phyloP scores from a whole-genome alignment of 2,888 invertebrate genomes.

The Hedychridium roseum region DNA sequence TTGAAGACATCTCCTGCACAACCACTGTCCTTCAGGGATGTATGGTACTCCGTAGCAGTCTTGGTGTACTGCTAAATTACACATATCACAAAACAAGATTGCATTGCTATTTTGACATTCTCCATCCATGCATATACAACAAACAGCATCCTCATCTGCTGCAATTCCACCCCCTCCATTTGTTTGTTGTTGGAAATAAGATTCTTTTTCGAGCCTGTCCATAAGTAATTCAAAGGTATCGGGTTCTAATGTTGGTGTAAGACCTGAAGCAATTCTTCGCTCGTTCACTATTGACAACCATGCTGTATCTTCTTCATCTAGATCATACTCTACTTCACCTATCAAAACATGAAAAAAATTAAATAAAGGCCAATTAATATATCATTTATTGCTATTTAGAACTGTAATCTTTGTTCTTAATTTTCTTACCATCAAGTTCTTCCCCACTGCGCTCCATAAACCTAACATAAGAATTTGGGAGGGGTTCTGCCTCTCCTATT shows the following conservation, averaged over 20 bases:
- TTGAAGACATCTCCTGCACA: conserved; percentile 94
- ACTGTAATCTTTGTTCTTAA: conserved; percentile 1
- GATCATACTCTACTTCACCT: conserved; percentile 87
- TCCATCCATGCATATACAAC: conserved; percentile 98
- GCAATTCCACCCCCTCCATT: conserved; percentile 74
- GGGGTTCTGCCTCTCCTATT: conserved; percentile 76
- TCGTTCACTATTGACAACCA: conserved; percentile 93
- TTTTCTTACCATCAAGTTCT: conserved; percentile 91
- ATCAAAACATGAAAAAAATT: conserved; percentile 2
- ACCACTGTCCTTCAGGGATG: conserved; percentile 97
- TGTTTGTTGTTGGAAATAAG: conserved; percentile 87
- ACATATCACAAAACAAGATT: conserved; percentile 99
- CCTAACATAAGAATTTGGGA: conserved; percentile 89
- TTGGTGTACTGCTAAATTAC: conserved; percentile 98
- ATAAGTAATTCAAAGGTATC: conserved; percentile 94
- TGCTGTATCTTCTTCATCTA: conserved; percentile 97
- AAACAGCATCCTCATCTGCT: conserved; percentile 97
- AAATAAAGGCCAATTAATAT: conserved; percentile 2
- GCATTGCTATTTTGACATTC: conserved; percentile 99
- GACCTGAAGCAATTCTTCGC: conserved; percentile 74
- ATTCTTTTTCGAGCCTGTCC: conserved; percentile 98
- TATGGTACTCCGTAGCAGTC: conserved; percentile 99
- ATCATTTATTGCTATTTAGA: no score
- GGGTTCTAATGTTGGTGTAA: conserved; percentile 78
- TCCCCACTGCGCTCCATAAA: conserved; percentile 95